A percentile compares a stretch with the other conserved stretches of the same genome.
Evolutionary conservation across 2,797 vertebrate species (phyloP).

Genomic region (Poeciliopsis paucimaculata): DNA sequence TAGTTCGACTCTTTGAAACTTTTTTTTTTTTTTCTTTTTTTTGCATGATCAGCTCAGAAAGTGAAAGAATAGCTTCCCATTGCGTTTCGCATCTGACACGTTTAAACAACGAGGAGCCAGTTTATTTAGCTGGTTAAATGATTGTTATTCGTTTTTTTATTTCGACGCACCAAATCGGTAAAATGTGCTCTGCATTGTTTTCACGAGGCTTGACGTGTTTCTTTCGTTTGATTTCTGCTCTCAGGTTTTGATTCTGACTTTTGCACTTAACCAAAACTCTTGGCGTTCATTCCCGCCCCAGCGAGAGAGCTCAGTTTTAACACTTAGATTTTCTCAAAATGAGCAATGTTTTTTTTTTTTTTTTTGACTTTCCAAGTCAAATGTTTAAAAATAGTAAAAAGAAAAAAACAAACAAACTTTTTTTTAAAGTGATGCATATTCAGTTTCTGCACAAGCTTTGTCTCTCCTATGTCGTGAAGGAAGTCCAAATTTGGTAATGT

Average conservation of each 20-base stretch:
- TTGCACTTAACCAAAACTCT: background rate
- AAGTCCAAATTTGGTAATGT: constrained; percentile 4
- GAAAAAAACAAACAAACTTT: too few species aligned
- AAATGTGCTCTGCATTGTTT: background rate
- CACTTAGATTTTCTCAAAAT: background rate
- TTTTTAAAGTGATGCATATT: background rate
- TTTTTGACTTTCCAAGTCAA: too few species aligned
- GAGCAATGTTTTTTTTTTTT: background rate
- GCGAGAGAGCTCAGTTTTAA: background rate
- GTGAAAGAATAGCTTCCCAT: background rate
- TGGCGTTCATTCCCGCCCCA: background rate
- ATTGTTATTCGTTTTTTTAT: background rate
- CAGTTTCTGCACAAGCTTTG: background rate
- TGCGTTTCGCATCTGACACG: background rate
- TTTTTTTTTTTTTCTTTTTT: background rate
- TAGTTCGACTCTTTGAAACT: background rate
- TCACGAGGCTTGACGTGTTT: background rate
- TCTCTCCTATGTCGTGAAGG: background rate
- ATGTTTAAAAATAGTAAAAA: too few species aligned
- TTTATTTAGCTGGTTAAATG: background rate
- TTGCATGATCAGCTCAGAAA: background rate
- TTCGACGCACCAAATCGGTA: background rate
- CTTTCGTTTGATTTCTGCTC: background rate
- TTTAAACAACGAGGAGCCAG: background rate
- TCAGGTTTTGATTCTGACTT: background rate